Conservation (phyloP, 2,113 vertebrate species). For the Pterophyllum scalare region DNA sequence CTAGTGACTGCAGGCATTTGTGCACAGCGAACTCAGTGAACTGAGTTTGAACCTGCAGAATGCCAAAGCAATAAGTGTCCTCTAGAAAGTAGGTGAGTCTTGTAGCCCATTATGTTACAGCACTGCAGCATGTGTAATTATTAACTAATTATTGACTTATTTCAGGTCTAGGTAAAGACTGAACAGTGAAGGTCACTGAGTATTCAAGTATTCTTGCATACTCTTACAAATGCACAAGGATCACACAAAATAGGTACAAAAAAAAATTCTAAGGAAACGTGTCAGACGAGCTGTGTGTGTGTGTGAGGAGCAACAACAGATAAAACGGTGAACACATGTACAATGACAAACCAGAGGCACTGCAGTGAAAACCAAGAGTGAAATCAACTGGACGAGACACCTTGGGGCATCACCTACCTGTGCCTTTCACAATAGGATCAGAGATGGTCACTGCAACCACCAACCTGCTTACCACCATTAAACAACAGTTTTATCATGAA, state of each 20-base stretch:
- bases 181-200: too few relatives aligned
- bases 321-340: too few relatives aligned
- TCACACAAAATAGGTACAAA: not conserved
- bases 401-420: not conserved
- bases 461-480: not conserved
- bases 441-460: conserved; percentile 9
- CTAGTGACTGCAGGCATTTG: not conserved
- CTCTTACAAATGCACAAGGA: not conserved
- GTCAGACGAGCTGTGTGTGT: conserved; percentile 90
- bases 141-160: not conserved
- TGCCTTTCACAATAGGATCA: conserved; percentile 16
- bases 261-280: conserved; percentile 79
- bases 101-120: not conserved
- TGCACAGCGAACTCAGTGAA: not conserved
- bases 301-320: too few relatives aligned
- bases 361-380: conserved; percentile 21
- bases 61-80: not conserved
- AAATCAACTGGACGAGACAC: conserved; percentile 33
- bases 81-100: not conserved
- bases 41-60: not conserved
- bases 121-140: not conserved
- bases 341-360: too few relatives aligned
- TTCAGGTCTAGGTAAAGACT: conserved; percentile 1
- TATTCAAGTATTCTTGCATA: not conserved
- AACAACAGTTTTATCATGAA: not conserved